These are phyloP conservation scores for Microchrysa polita DNA, from an alignment of 2,888 invertebrate species.

Conservation along the genomic window DNA sequence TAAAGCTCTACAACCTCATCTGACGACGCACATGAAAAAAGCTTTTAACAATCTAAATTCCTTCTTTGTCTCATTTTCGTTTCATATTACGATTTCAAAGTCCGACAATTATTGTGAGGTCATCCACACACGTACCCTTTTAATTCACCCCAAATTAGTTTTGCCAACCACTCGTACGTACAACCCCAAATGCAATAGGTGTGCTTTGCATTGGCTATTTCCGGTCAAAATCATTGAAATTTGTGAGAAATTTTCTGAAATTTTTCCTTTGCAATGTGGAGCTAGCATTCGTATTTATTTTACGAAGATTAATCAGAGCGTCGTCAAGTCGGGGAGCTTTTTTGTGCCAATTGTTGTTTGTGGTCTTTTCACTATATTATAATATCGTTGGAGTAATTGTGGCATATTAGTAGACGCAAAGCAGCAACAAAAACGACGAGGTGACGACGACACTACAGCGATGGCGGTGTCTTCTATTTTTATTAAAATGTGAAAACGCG, in stretches of 20 bases:
- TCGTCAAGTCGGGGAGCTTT: conserved; percentile 8
- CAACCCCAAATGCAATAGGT: neutral
- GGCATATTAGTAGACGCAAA: too few species aligned
- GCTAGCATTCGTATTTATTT: conserved; percentile 15
- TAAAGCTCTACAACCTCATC: neutral
- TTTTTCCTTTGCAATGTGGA: conserved; percentile 26
- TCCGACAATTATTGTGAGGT: conserved; percentile 5
- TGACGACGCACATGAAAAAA: conserved; percentile 20
- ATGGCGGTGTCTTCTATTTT: conserved; percentile 35
- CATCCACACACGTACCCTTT: conserved; percentile 3
- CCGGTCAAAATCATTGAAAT: neutral
- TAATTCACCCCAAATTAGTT: neutral
- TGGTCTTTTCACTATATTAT: too few species aligned
- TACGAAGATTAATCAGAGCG: neutral
- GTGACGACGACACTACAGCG: neutral
- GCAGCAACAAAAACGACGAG: too few species aligned
- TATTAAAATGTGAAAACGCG: neutral
- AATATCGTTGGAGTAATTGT: too few species aligned
- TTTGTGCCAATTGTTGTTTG: conserved; percentile 17
- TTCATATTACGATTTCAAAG: conserved; percentile 6
- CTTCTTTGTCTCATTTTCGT: conserved; percentile 16
- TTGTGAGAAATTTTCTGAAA: conserved; percentile 7
- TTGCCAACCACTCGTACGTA: neutral
- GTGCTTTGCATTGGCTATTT: neutral
- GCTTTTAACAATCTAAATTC: conserved; percentile 25